phyloP scores from a whole-genome alignment of 2,797 vertebrate species.

The Ceyx erithaca region DNA sequence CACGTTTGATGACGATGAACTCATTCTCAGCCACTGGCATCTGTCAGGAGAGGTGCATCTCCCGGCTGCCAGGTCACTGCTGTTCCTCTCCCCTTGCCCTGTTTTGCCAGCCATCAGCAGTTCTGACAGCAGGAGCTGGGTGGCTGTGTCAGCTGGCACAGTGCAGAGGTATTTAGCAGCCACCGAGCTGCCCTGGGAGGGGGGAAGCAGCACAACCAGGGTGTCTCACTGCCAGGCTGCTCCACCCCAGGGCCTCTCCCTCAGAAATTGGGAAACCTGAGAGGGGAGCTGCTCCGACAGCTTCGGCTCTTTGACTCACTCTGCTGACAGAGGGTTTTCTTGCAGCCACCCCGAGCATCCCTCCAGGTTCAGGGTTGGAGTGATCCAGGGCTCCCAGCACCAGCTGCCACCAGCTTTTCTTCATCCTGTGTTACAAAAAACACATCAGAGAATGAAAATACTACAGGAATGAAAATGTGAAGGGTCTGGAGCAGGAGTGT shows the following conservation, averaged over 20 bases:
- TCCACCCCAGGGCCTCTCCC: background rate
- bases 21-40: background rate
- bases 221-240: background rate
- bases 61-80: accelerated
- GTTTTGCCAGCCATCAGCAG: background rate
- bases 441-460: background rate
- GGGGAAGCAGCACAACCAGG: background rate
- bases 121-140: accelerated
- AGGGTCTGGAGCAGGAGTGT: too few species aligned
- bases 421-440: background rate
- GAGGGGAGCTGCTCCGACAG: background rate
- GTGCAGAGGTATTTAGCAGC: background rate
- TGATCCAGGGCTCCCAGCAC: background rate
- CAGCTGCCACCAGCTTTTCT: background rate
- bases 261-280: background rate
- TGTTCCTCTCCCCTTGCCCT: background rate
- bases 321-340: background rate
- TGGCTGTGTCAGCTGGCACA: background rate
- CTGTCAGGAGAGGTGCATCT: background rate
- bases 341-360: background rate
- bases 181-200: background rate
- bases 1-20: background rate
- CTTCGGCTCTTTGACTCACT: background rate
- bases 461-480: background rate
- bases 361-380: accelerated